A percentile compares a stretch with the other conserved stretches of the same genome.
phyloP scores from a whole-genome alignment of 2,113 vertebrate genomes.

The Sigmodon hispidus region DNA sequence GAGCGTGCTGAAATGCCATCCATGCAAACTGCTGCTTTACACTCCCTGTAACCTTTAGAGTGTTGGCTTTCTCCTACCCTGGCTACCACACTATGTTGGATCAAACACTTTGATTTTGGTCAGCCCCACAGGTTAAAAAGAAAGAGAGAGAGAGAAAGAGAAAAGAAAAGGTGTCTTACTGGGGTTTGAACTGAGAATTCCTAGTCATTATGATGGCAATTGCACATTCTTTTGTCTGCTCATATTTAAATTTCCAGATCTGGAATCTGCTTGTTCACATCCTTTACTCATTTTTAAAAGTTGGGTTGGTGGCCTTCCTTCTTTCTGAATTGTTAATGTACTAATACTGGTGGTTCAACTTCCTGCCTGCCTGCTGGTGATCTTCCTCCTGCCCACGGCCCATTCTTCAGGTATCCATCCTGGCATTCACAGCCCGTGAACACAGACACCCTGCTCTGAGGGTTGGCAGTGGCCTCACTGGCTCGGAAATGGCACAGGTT shows the following conservation, averaged over 20 bases:
- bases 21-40: not conserved
- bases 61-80: not conserved
- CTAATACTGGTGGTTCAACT: not conserved
- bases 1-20: conserved; percentile 24
- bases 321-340: not conserved
- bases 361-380: not conserved
- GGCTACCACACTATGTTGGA: not conserved
- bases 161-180: not conserved
- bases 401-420: not conserved
- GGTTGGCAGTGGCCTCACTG: not conserved
- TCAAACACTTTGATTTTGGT: conserved; percentile 16
- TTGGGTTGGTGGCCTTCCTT: not conserved
- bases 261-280: conserved; percentile 49
- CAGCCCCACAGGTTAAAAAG: not conserved
- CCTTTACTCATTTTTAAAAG: conserved; percentile 51
- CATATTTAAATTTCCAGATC: not conserved
- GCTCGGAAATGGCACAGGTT: not conserved
- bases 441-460: not conserved
- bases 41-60: not conserved
- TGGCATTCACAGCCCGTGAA: accelerated
- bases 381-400: not conserved
- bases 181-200: not conserved
- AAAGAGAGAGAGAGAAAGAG: not conserved
- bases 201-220: not conserved
- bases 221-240: not conserved